phyloP scores from a whole-genome alignment of 2,797 vertebrate species.

The Cyclopterus lumpus region DNA sequence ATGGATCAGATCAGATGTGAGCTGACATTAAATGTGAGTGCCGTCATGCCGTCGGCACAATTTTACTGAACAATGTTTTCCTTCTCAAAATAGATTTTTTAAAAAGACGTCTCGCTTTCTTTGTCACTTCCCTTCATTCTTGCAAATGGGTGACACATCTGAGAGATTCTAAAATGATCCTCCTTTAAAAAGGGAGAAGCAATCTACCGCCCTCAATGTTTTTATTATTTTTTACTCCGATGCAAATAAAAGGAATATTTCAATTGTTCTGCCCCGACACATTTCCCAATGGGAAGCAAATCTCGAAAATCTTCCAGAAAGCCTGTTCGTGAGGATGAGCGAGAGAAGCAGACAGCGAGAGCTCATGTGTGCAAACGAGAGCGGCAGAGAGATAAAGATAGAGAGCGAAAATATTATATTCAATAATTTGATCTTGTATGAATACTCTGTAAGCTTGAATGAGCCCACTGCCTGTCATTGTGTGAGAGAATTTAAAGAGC shows the following conservation, averaged over 20 bases:
- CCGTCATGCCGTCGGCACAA: conserved; percentile 15
- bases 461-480: conserved; percentile 62
- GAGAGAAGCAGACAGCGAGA: neutral
- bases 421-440: conserved; percentile 64
- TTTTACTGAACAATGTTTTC: conserved; percentile 32
- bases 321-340: conserved; percentile 4
- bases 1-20: conserved; percentile 17
- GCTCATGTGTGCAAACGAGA: neutral
- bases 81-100: conserved; percentile 40
- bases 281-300: conserved; percentile 49
- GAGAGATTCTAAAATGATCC: conserved; percentile 27
- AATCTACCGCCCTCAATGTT: conserved; percentile 12
- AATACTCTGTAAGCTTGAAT: conserved; percentile 53
- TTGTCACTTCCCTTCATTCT: conserved; percentile 32
- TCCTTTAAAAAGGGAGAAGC: conserved; percentile 13
- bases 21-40: conserved; percentile 6
- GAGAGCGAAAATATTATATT: conserved; percentile 46
- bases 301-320: conserved; percentile 43
- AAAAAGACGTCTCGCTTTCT: conserved; percentile 24
- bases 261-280: conserved; percentile 50
- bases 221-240: neutral
- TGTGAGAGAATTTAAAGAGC: conserved; percentile 57
- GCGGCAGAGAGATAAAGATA: conserved; percentile 8
- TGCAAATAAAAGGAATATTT: conserved; percentile 37
- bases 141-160: conserved; percentile 26